These are phyloP conservation scores for Pterostichus niger DNA, from an alignment of 2,888 invertebrate genomes.

Conservation along the genomic window DNA sequence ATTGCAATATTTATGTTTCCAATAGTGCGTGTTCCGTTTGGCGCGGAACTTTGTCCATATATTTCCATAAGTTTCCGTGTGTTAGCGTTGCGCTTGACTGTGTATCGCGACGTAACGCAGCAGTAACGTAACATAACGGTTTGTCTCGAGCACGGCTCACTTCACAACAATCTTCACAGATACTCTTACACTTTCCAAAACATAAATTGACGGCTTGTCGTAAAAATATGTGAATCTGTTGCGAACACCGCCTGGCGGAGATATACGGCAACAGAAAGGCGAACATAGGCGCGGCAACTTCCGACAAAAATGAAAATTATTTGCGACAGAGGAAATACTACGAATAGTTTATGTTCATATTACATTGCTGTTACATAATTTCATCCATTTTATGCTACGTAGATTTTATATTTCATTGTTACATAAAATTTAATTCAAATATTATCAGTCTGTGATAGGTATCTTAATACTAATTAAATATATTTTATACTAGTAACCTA, in stretches of 20 bases:
- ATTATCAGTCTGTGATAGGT: too few relatives aligned
- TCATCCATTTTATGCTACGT: neutral
- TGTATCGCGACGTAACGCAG: slow-evolving; percentile 4
- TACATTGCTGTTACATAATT: slow-evolving; percentile 1
- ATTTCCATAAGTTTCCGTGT: slow-evolving; percentile 61
- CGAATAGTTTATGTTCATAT: slow-evolving; percentile 4
- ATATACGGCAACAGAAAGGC: slow-evolving; percentile 22
- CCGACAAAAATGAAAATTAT: slow-evolving; percentile 34
- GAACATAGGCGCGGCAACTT: neutral
- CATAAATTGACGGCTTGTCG: slow-evolving; percentile 65
- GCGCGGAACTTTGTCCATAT: slow-evolving; percentile 60
- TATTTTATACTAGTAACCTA: too few relatives aligned
- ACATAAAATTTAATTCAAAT: too few relatives aligned
- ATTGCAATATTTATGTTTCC: slow-evolving; percentile 41
- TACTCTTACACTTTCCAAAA: slow-evolving; percentile 53
- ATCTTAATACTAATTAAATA: too few relatives aligned
- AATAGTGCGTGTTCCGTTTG: slow-evolving; percentile 45
- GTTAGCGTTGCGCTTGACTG: neutral
- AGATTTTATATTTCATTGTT: too few relatives aligned
- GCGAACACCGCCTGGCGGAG: slow-evolving; percentile 34
- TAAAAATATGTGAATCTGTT: slow-evolving; percentile 66
- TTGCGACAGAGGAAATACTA: slow-evolving; percentile 11
- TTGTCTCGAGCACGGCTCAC: slow-evolving; percentile 57
- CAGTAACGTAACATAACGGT: slow-evolving; percentile 37
- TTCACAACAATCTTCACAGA: slow-evolving; percentile 61